These are phyloP conservation scores for Cryptotermes secundus DNA, from an alignment of 1,140 invertebrate species.

Conservation along the genomic window DNA sequence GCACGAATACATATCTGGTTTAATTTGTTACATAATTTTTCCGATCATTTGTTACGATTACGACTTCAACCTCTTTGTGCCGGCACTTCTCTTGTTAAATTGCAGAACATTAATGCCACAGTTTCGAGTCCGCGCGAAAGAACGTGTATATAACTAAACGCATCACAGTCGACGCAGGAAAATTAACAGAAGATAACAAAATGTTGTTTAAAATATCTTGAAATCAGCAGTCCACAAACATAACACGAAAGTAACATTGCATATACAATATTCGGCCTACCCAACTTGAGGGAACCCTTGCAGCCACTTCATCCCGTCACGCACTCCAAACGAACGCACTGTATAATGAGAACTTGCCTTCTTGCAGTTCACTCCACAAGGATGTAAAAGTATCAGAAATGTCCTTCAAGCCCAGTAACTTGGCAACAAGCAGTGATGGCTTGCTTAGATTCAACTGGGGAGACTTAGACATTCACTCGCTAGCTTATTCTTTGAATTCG, in stretches of 20 bases:
- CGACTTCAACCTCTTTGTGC: too few species aligned
- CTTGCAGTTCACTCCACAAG: not conserved
- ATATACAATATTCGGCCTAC: too few species aligned
- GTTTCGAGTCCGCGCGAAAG: not conserved
- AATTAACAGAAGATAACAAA: not conserved
- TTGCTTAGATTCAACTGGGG: conserved; percentile 11
- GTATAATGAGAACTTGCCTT: not conserved
- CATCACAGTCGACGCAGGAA: not conserved
- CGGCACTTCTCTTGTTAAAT: too few species aligned
- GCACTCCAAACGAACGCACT: not conserved
- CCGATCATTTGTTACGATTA: too few species aligned
- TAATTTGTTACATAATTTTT: too few species aligned
- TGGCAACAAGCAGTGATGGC: conserved; percentile 9
- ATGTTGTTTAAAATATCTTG: too few species aligned
- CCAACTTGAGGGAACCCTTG: too few species aligned
- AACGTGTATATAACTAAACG: not conserved
- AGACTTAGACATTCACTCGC: conserved; percentile 4
- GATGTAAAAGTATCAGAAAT: conserved; percentile 9
- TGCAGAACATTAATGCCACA: too few species aligned
- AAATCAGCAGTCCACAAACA: too few species aligned
- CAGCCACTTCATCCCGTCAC: not conserved
- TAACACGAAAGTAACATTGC: too few species aligned
- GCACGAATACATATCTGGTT: too few species aligned
- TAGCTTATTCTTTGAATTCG: not conserved
- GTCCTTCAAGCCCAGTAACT: not conserved